phyloP scores from a whole-genome alignment of 1,140 invertebrate species.

The Halictus rubicundus region DNA sequence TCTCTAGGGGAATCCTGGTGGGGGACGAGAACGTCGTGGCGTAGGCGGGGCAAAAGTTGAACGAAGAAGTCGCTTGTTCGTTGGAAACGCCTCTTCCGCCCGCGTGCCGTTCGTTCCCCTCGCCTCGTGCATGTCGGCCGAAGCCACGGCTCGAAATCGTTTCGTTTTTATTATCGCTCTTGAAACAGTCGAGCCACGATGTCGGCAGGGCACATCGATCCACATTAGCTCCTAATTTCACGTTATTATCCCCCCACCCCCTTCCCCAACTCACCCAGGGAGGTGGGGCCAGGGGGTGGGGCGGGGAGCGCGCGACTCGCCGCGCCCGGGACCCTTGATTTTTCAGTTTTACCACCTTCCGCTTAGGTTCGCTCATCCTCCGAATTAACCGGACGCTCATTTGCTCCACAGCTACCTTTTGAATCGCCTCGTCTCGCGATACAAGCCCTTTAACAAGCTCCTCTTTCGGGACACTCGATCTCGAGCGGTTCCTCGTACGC shows the following conservation, averaged over 20 bases:
- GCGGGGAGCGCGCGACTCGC: conserved; percentile 27
- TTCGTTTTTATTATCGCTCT: conserved; percentile 79
- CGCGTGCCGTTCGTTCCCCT: conserved; percentile 43
- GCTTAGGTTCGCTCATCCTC: conserved; percentile 31
- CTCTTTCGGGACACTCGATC: neutral
- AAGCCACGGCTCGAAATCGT: conserved; percentile 65
- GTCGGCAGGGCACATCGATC: conserved; percentile 73
- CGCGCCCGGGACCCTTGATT: conserved; percentile 60
- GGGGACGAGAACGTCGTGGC: conserved; percentile 47
- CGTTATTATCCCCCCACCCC: conserved; percentile 72
- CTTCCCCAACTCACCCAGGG: neutral
- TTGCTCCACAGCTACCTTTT: neutral
- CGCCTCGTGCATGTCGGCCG: conserved; percentile 12
- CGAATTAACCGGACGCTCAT: conserved; percentile 10
- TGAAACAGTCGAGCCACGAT: conserved; percentile 72
- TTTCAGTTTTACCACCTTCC: conserved; percentile 71
- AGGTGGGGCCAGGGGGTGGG: neutral
- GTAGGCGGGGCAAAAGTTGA: conserved; percentile 68
- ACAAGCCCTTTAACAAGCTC: neutral
- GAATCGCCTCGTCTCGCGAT: neutral
- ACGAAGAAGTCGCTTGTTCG: conserved; percentile 65
- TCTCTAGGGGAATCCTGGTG: conserved; percentile 38
- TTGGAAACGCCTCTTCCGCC: conserved; percentile 59
- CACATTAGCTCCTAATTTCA: conserved; percentile 79
- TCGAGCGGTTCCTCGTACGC: neutral